Conservation (phyloP, 1,140 invertebrate genomes). For the Nasonia vitripennis region DNA sequence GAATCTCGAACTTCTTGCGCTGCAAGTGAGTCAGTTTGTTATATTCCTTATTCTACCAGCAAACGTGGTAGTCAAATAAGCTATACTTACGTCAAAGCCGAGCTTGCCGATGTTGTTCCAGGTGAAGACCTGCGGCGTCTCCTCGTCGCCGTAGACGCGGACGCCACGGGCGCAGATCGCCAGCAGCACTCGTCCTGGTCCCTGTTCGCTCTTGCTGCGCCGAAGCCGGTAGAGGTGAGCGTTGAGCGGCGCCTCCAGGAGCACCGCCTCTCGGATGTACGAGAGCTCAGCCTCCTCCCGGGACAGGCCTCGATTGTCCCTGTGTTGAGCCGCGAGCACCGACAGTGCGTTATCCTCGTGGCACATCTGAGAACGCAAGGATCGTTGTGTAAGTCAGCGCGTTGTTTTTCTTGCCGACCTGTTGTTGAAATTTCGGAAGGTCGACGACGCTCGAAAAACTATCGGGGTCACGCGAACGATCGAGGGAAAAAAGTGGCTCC, state of each 20-base stretch:
- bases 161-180: slow-evolving; percentile 91
- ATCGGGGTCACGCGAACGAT: neutral
- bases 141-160: slow-evolving; percentile 85
- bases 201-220: slow-evolving; percentile 86
- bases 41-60: neutral
- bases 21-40: slow-evolving; percentile 60
- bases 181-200: slow-evolving; percentile 84
- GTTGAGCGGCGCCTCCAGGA: slow-evolving; percentile 90
- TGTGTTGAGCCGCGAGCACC: slow-evolving; percentile 79
- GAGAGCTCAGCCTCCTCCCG: slow-evolving; percentile 86
- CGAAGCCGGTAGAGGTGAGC: slow-evolving; percentile 93
- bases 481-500: neutral
- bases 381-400: neutral
- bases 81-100: slow-evolving; percentile 87
- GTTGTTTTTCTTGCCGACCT: neutral
- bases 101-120: slow-evolving; percentile 96
- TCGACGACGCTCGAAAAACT: neutral
- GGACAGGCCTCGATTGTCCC: slow-evolving; percentile 85
- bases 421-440: neutral
- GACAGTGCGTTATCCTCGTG: slow-evolving; percentile 77
- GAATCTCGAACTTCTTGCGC: slow-evolving; percentile 97
- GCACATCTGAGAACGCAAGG: slow-evolving; percentile 68
- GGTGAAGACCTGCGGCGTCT: slow-evolving; percentile 84
- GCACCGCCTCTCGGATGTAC: slow-evolving; percentile 92
- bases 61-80: neutral